Evolutionary conservation across 2,888 invertebrate species (phyloP).

Genomic region (Dione vanillae): DNA sequence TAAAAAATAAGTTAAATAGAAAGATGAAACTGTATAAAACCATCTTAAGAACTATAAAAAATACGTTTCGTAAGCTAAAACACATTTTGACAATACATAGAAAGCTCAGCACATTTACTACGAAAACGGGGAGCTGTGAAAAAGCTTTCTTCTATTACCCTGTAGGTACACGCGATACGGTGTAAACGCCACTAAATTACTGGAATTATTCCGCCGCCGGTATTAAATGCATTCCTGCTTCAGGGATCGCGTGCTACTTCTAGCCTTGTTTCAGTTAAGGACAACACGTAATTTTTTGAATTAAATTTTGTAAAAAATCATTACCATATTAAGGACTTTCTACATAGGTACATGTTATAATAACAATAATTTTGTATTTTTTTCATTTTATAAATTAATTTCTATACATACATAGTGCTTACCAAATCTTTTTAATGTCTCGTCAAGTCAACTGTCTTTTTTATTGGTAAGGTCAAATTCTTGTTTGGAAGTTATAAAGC

Average conservation of each 20-base stretch:
- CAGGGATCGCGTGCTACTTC: slow-evolving; percentile 72
- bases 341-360: too few relatives aligned
- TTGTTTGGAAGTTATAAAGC: neutral
- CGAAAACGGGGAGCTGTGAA: slow-evolving; percentile 45
- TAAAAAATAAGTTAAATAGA: neutral
- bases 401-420: too few relatives aligned
- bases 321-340: too few relatives aligned
- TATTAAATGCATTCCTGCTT: slow-evolving; percentile 77
- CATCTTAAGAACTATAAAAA: neutral
- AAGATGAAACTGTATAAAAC: neutral
- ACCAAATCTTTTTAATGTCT: too few relatives aligned
- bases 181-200: slow-evolving; percentile 72
- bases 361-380: too few relatives aligned
- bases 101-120: slow-evolving; percentile 10
- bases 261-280: slow-evolving; percentile 52
- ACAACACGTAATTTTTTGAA: slow-evolving; percentile 44
- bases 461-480: too few relatives aligned
- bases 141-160: slow-evolving; percentile 49
- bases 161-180: slow-evolving; percentile 67
- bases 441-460: too few relatives aligned
- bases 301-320: slow-evolving; percentile 31
- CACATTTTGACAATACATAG: slow-evolving; percentile 13
- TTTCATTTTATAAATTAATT: too few relatives aligned
- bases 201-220: slow-evolving; percentile 73
- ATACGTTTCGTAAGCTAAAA: neutral